Percentiles rank a stretch among this genome's conserved stretches.
Conservation (phyloP, 2,113 vertebrate species). For the Neotoma lepida region DNA sequence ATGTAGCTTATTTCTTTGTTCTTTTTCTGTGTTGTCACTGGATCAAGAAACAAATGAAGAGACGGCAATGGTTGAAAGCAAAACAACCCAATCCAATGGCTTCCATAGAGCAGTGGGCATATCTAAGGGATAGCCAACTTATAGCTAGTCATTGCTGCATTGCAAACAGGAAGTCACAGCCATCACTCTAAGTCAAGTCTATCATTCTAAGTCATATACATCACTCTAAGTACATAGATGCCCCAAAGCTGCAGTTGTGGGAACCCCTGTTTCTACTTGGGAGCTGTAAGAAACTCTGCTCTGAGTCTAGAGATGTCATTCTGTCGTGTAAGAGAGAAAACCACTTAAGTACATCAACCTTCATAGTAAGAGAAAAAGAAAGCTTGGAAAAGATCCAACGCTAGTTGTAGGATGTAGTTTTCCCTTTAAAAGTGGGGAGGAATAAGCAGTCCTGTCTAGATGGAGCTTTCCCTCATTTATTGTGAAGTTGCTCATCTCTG, state of each 20-base stretch:
- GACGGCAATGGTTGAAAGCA: slow-evolving; percentile 55
- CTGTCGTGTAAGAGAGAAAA: slow-evolving; percentile 4
- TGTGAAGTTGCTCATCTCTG: neutral
- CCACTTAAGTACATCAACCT: neutral
- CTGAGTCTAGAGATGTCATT: neutral
- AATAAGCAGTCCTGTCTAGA: slow-evolving; percentile 1
- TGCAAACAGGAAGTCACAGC: neutral
- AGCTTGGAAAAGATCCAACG: neutral
- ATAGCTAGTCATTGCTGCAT: neutral
- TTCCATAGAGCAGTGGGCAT: neutral
- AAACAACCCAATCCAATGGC: slow-evolving; percentile 9
- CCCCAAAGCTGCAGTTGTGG: neutral
- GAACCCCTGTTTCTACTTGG: slow-evolving; percentile 7
- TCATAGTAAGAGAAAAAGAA: neutral
- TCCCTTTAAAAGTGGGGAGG: neutral
- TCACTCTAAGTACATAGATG: slow-evolving; percentile 16
- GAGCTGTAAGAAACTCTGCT: neutral
- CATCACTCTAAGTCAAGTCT: too few species aligned
- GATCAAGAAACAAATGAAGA: slow-evolving; percentile 60
- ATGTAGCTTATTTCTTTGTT: too few species aligned
- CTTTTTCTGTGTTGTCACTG: neutral
- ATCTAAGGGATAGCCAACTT: slow-evolving; percentile 31
- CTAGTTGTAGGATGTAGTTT: neutral
- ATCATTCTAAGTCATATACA: neutral
- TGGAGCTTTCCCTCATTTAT: neutral